phyloP scores from a whole-genome alignment of 2,888 invertebrate species.

The Andrena haemorrhoa region DNA sequence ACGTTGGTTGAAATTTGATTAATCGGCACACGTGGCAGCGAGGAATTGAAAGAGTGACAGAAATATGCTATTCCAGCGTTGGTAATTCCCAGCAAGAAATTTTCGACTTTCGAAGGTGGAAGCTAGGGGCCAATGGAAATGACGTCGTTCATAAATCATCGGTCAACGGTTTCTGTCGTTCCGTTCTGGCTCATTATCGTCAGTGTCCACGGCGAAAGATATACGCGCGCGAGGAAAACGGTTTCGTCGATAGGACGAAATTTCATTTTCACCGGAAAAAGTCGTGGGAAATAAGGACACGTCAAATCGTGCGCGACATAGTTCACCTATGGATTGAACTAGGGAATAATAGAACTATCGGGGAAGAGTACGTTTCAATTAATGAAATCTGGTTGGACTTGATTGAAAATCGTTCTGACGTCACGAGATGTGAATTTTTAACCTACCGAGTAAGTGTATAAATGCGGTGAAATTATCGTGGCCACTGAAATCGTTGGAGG shows the following conservation, averaged over 20 bases:
- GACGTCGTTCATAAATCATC: constrained; percentile 43
- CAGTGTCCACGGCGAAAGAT: constrained; percentile 13
- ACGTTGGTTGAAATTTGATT: not conserved
- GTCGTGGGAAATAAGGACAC: not conserved
- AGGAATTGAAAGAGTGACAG: not conserved
- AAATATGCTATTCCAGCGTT: not conserved
- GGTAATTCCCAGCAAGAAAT: not conserved
- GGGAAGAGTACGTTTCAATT: constrained; percentile 2
- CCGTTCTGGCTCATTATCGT: constrained; percentile 34
- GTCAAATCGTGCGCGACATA: not conserved
- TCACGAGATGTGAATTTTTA: not conserved
- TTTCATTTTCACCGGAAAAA: constrained; percentile 12
- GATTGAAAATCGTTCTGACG: not conserved
- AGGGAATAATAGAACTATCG: too few species aligned
- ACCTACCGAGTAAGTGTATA: not conserved
- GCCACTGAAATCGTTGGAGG: not conserved
- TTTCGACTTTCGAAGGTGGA: not conserved
- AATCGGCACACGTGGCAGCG: not conserved
- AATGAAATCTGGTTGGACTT: not conserved
- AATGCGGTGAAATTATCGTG: not conserved
- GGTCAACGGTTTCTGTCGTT: constrained; percentile 28
- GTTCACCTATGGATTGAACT: not conserved
- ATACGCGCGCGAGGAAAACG: constrained; percentile 1
- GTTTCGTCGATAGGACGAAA: not conserved
- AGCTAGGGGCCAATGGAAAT: not conserved